phyloP scores from a whole-genome alignment of 2,888 invertebrate species.

The Podotricha telesiphe region DNA sequence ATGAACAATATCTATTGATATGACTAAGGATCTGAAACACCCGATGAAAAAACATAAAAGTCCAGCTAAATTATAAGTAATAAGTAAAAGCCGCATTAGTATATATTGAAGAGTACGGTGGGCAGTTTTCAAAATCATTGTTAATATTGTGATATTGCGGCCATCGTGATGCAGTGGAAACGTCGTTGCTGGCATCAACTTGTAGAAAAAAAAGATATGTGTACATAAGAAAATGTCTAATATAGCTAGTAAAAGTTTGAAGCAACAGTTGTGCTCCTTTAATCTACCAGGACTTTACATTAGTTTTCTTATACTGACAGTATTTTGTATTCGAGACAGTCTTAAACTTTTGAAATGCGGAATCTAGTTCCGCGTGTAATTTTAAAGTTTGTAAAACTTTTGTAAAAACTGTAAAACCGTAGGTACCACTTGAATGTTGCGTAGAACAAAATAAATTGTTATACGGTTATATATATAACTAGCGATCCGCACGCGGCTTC shows the following conservation, averaged over 20 bases:
- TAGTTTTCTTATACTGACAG: constrained; percentile 27
- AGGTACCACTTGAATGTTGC: constrained; percentile 2
- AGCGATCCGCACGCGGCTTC: too few species aligned
- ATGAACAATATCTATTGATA: too few species aligned
- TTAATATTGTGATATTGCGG: too few species aligned
- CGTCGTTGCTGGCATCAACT: too few species aligned
- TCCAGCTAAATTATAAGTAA: too few species aligned
- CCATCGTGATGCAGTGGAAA: too few species aligned
- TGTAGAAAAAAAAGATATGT: background rate
- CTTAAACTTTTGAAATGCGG: constrained; percentile 40
- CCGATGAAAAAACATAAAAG: too few species aligned
- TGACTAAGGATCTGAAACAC: too few species aligned
- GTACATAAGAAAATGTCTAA: background rate
- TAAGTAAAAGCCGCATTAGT: too few species aligned
- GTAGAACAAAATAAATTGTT: background rate
- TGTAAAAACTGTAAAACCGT: constrained; percentile 13
- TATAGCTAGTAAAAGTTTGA: background rate
- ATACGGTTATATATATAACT: background rate
- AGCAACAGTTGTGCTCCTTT: constrained; percentile 23
- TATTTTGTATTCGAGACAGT: constrained; percentile 33
- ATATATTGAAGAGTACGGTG: too few species aligned
- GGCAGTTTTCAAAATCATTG: too few species aligned
- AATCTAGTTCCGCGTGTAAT: constrained; percentile 41
- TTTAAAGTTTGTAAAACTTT: constrained; percentile 36
- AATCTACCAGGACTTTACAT: constrained; percentile 14